phyloP scores from a whole-genome alignment of 2,888 invertebrate genomes.

The Luperina nickerlii region DNA sequence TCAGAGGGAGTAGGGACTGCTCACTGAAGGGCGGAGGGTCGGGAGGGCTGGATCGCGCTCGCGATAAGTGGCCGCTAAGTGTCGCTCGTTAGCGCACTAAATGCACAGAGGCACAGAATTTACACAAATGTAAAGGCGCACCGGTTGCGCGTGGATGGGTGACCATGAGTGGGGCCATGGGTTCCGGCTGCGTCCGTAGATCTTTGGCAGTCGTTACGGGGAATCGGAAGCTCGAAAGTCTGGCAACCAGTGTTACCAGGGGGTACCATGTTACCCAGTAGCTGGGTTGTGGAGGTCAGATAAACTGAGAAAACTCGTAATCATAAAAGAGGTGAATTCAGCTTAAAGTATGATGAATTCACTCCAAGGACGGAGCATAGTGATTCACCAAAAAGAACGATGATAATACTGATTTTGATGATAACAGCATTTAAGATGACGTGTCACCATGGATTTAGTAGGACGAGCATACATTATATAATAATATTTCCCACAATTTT shows the following conservation, averaged over 20 bases:
- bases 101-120: not conserved
- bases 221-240: not conserved
- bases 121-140: not conserved
- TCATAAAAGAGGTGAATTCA: no score
- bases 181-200: not conserved
- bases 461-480: no score
- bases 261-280: not conserved
- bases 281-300: not conserved
- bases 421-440: no score
- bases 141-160: no score
- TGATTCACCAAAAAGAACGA: no score
- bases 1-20: slow-evolving; percentile 29
- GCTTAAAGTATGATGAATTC: no score
- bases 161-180: no score
- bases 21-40: slow-evolving; percentile 18
- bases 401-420: no score
- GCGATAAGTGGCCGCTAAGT: slow-evolving; percentile 30
- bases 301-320: no score
- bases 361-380: no score
- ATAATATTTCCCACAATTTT: no score
- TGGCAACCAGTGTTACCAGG: not conserved
- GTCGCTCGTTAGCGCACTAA: slow-evolving; percentile 46
- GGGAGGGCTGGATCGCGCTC: not conserved
- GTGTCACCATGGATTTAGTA: no score
- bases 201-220: not conserved